phyloP scores from a whole-genome alignment of 2,113 vertebrate genomes.

The Centropus unirufus region DNA sequence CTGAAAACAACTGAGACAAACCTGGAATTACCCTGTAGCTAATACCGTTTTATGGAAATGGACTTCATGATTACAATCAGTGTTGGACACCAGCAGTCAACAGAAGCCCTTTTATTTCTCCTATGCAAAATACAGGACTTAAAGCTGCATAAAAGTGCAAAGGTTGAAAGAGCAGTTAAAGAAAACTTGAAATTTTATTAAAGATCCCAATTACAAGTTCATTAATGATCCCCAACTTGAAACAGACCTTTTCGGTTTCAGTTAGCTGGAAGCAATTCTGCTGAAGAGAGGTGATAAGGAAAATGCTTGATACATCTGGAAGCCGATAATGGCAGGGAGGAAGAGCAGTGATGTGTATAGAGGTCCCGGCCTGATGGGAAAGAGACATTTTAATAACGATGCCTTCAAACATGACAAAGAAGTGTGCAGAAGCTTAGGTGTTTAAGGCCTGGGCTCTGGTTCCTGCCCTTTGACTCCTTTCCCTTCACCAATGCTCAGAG shows the following conservation, averaged over 20 bases:
- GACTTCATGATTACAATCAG: not conserved
- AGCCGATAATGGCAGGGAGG: not conserved
- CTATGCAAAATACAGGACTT: not conserved
- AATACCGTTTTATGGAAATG: not conserved
- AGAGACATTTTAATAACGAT: not conserved
- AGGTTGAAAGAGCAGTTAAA: not conserved
- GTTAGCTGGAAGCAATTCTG: not conserved
- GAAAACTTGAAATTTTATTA: not conserved
- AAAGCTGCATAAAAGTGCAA: not conserved
- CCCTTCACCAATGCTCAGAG: not conserved
- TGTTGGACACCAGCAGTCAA: not conserved
- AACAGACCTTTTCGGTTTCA: not conserved
- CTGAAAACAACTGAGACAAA: not conserved
- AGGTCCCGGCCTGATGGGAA: not conserved
- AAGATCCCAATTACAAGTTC: not conserved
- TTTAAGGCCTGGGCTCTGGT: not conserved
- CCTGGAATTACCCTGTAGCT: fast-evolving
- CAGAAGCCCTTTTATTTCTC: not conserved
- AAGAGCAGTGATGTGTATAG: not conserved
- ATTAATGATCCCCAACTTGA: not conserved
- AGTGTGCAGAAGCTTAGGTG: not conserved
- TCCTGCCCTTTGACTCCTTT: not conserved
- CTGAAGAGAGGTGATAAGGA: not conserved
- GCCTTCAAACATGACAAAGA: not conserved
- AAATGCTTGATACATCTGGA: not conserved